Evolutionary conservation across 2,113 vertebrate species (phyloP).

Genomic region (Toxotes jaculatrix): DNA sequence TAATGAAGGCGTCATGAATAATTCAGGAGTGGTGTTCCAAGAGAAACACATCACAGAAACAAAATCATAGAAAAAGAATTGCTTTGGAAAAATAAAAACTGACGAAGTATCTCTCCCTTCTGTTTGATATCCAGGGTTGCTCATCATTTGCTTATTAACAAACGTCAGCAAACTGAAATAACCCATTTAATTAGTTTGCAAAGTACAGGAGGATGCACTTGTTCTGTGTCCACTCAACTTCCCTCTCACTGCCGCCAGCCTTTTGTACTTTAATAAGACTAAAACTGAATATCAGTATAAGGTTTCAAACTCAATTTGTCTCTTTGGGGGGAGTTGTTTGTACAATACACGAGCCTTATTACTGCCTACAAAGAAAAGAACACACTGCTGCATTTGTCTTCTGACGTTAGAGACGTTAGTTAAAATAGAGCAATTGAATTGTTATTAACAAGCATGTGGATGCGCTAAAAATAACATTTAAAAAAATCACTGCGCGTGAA

Average conservation of each 20-base stretch:
- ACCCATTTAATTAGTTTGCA: slow-evolving; percentile 51
- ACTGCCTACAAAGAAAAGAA: slow-evolving; percentile 23
- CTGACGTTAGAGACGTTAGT: slow-evolving; percentile 51
- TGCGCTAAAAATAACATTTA: slow-evolving; percentile 55
- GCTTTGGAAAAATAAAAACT: slow-evolving; percentile 56
- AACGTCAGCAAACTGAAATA: slow-evolving; percentile 53
- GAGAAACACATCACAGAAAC: slow-evolving; percentile 61
- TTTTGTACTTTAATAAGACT: slow-evolving; percentile 33
- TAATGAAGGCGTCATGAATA: slow-evolving; percentile 82
- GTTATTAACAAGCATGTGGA: slow-evolving; percentile 44
- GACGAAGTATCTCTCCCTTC: slow-evolving; percentile 43
- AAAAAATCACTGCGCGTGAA: slow-evolving; percentile 21
- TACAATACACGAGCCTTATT: slow-evolving; percentile 38
- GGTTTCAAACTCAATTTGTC: slow-evolving; percentile 50
- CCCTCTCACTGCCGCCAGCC: not conserved
- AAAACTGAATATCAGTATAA: slow-evolving; percentile 15
- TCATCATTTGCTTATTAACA: slow-evolving; percentile 66
- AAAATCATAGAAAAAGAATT: slow-evolving; percentile 69
- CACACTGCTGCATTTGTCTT: slow-evolving; percentile 29
- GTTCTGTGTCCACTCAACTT: slow-evolving; percentile 29
- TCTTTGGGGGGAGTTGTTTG: slow-evolving; percentile 26
- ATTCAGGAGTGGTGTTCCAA: slow-evolving; percentile 73
- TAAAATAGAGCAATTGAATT: slow-evolving; percentile 43
- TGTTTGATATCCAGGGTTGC: slow-evolving; percentile 61
- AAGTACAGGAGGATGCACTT: slow-evolving; percentile 27